Base-by-base conservation (phyloP, 2,888 invertebrate genomes). In the Microchrysa polita region DNA sequence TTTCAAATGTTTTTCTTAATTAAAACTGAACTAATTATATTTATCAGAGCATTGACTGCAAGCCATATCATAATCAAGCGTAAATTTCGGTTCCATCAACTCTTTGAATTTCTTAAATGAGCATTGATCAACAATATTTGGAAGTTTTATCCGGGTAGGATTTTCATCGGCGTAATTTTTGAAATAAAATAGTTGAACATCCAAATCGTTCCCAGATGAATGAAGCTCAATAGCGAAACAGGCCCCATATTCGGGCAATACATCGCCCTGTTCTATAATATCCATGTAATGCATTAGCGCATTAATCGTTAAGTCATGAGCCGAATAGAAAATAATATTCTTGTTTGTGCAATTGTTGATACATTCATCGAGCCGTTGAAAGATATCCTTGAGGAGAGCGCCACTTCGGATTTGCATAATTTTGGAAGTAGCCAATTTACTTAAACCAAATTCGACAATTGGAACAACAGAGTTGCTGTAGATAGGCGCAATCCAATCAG, bases 301-400 rank as follows among this genome's bases (percentile, higher is more conserved):
- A 2, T 93, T 90, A 18, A 94, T 83, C 0, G 91, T 93, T 9
- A 92, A 86, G 82, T 95, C 94, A 82, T 95, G 94, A 0, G 88
- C 92, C 0, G 92, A 90, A 83, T 92, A 93, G 75, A 93, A 80
- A 78, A 87, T 87, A 73, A 92, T 82, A 18, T 86, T 86, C 82
- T 78, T 80, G 23, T 79, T 74, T 73, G 92, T 82, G 40, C 85
- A 80, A 10, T 55, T 10, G 7, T n/a, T 16, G 18, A 10, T 5
- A 18, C 5, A 10, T 10, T 10, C 22, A 20, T 55, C 18, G 16
- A 55, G 18, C 5, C 55, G 55, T 16, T 16, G 10, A 85, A 93
- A 88, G 69, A 93, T 87, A 77, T 91, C 88, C 74, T 87, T 87
- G 12, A 93, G 80, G 20, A 94, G 83, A 0, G 91, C 52, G 90